phyloP scores from a whole-genome alignment of 2,797 vertebrate species.

The Tenualosa thibaudeaui region DNA sequence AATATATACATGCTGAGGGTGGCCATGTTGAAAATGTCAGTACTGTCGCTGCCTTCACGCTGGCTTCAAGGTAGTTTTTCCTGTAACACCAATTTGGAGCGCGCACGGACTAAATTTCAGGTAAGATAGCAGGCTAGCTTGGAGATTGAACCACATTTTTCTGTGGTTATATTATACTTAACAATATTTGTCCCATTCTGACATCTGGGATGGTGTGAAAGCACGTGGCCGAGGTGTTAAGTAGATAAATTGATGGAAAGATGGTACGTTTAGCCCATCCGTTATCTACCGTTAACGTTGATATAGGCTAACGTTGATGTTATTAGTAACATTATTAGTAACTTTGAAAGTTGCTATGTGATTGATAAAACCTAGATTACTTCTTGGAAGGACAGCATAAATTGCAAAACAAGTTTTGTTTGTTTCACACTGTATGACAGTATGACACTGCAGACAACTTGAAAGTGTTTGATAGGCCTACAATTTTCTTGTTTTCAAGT shows the following conservation, averaged over 20 bases:
- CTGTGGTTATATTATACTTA: not conserved
- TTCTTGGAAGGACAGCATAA: too few relatives aligned
- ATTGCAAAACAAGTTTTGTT: too few relatives aligned
- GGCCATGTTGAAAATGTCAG: too few relatives aligned
- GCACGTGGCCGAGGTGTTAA: not conserved
- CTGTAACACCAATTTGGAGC: slow-evolving; percentile 3
- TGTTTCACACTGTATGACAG: too few relatives aligned
- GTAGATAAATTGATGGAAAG: not conserved
- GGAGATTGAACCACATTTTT: not conserved
- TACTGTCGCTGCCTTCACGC: too few relatives aligned
- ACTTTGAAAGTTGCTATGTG: too few relatives aligned
- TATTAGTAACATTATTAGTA: not conserved
- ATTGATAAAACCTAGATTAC: too few relatives aligned
- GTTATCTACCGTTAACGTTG: not conserved
- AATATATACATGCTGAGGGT: too few relatives aligned
- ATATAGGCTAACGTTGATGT: not conserved
- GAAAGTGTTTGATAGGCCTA: too few relatives aligned
- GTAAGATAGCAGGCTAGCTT: not conserved
- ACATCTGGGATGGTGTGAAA: not conserved
- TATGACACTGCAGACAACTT: too few relatives aligned
- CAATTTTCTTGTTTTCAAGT: too few relatives aligned
- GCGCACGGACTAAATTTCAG: not conserved
- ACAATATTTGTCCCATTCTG: not conserved
- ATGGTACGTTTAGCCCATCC: not conserved
- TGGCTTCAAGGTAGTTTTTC: not conserved